Percentiles rank a stretch among this genome's conserved stretches.
phyloP scores from a whole-genome alignment of 2,113 vertebrate species.

The Sylvia atricapilla region DNA sequence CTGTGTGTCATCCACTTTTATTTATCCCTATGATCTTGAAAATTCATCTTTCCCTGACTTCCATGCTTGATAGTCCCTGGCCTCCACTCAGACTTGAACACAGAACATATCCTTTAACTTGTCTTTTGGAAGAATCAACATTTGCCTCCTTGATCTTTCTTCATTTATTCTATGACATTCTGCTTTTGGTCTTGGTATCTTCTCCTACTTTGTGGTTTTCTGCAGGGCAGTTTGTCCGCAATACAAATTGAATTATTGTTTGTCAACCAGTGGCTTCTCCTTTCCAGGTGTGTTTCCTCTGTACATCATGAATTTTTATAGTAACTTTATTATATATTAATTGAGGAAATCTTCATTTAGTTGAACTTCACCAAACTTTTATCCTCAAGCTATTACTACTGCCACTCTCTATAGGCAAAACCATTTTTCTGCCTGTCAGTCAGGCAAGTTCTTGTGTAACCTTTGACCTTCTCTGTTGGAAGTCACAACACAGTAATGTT shows the following conservation, averaged over 20 bases:
- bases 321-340: neutral
- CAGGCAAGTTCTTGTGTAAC: neutral
- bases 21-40: neutral
- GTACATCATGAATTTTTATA: neutral
- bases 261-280: neutral
- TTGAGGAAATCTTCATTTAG: neutral
- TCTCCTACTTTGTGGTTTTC: neutral
- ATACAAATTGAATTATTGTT: neutral
- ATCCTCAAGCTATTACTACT: neutral
- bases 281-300: neutral
- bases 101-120: neutral
- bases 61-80: neutral
- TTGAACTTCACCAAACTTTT: neutral
- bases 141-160: neutral
- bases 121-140: neutral
- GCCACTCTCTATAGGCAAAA: neutral
- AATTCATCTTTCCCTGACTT: neutral
- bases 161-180: neutral
- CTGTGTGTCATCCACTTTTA: neutral
- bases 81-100: neutral
- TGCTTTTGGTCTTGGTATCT: neutral
- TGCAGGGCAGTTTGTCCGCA: neutral
- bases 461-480: conserved; percentile 22
- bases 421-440: neutral
- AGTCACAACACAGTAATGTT: neutral